phyloP scores from a whole-genome alignment of 2,888 invertebrate species.

The Girardia tigrina region DNA sequence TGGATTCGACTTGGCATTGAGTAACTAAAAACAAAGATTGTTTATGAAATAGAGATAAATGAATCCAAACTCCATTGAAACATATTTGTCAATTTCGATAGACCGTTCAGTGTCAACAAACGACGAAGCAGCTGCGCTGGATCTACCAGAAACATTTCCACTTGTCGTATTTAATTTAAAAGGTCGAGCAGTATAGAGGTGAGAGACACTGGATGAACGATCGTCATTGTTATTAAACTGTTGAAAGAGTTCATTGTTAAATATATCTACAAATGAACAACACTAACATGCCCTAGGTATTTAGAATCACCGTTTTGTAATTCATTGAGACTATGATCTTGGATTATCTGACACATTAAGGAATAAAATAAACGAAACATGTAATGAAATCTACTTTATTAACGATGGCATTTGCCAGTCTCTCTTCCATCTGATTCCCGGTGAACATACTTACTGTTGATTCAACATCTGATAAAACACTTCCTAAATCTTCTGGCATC shows the following conservation, averaged over 20 bases:
- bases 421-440: constrained; percentile 15
- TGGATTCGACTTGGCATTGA: background rate
- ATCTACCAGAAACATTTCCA: background rate
- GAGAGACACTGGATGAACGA: background rate
- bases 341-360: background rate
- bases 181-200: background rate
- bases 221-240: background rate
- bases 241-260: background rate
- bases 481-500: background rate
- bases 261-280: background rate
- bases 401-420: background rate
- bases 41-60: background rate
- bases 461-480: background rate
- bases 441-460: background rate
- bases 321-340: constrained; percentile 9
- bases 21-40: background rate
- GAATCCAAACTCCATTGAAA: background rate
- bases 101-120: background rate
- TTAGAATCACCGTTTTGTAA: background rate
- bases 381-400: background rate
- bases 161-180: background rate
- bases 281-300: background rate
- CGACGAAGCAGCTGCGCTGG: background rate
- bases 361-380: background rate
- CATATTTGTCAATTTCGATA: background rate